Percentiles rank a stretch among this genome's conserved stretches.
phyloP scores from a whole-genome alignment of 2,797 vertebrate species.

The Oreortyx pictus region DNA sequence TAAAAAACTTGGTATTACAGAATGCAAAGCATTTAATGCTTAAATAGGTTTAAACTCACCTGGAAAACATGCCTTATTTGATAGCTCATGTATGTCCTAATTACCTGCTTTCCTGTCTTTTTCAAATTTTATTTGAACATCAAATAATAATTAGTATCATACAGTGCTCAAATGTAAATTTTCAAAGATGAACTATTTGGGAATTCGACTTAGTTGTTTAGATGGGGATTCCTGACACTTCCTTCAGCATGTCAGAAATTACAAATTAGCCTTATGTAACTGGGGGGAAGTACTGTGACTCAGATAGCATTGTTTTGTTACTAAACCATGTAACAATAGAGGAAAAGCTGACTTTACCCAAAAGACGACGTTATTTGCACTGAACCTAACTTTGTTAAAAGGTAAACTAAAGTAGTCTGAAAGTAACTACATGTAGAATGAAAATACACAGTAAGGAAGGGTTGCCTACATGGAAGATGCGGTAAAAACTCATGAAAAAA shows the following conservation, averaged over 20 bases:
- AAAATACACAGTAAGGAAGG: background rate
- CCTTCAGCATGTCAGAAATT: background rate
- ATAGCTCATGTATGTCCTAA: accelerated
- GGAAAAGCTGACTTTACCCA: background rate
- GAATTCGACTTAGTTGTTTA: background rate
- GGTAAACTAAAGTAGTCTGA: background rate
- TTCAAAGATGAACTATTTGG: background rate
- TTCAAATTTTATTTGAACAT: background rate
- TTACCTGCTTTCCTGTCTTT: background rate
- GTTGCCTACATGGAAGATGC: background rate
- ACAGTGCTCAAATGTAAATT: background rate
- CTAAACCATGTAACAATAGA: background rate
- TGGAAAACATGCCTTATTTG: background rate
- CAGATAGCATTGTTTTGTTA: background rate
- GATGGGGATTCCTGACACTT: background rate
- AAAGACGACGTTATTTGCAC: background rate
- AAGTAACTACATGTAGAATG: background rate
- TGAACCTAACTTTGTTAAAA: background rate
- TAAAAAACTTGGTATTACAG: background rate
- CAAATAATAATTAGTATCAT: background rate
- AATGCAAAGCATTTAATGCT: background rate
- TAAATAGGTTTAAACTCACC: background rate
- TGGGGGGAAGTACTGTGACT: background rate
- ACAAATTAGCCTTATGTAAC: background rate
- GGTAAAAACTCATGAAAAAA: background rate